Base-by-base conservation (phyloP, 1,140 invertebrate species). In the Polypedilum vanderplanki region DNA sequence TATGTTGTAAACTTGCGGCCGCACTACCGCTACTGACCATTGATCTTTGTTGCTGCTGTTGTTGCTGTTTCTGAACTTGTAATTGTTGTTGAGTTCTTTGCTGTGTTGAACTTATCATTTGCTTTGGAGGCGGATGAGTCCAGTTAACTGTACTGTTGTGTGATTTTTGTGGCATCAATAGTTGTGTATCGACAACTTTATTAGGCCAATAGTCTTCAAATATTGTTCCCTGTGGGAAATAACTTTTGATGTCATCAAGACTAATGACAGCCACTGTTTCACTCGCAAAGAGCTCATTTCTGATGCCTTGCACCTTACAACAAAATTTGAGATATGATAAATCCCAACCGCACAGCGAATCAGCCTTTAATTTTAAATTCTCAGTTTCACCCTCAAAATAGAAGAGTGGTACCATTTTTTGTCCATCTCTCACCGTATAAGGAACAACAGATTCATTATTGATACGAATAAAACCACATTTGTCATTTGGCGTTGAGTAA, bases 401-500 rank as follows among this genome's bases (percentile, higher is more conserved):
- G 83, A 96, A 96, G n/a, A 97, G 81, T 10, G 95, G 95, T 74
- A 98, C 94, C 83, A 92, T 95, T 82, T 95, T 94, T 78, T 92
- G 88, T 75, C 85, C 85, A 77, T 93, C 90, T 78, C 92, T 90
- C 4, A 93, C 88, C 1, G 95, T 95, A 80, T 96, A 98, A 3
- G 95, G 95, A 73, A 97, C 94, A 40, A 97, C 93, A 0, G 93
- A 94, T 79, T 95, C 95, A 80, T 94, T 94, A 81, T 97, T 97
- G 76, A 98, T 96, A 73, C 93, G 87, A 77, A 97, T 94, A 82
- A 97, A 97, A 73, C 95, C 96, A 84, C 95, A 97, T 78, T 93
- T 90, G 80, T 94, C 91, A 76, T 89, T 87, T 10, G 87, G 85
- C 77, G 88, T 89, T 7, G 88, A 87, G 78, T 86, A 87, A 76